Base-by-base conservation (phyloP, 2,113 vertebrate species). In the Malurus elegans region DNA sequence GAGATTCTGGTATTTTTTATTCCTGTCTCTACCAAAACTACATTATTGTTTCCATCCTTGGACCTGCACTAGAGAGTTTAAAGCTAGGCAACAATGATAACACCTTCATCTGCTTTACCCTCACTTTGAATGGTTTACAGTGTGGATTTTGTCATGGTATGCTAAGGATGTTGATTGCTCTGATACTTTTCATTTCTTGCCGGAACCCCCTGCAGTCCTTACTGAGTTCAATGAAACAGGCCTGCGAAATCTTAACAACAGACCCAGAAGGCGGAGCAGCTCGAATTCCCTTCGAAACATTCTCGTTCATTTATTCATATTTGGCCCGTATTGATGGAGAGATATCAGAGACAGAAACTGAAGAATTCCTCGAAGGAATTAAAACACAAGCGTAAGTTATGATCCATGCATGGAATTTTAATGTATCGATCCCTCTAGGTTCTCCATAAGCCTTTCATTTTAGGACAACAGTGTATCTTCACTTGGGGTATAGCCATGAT, bases 171-270 rank as follows among this genome's bases (percentile, higher is more conserved):
- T 73, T 93, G 29, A 2, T 51, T 44, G 44, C 47, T 92, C 62
- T 95, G 51, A 92, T 38, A 23, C n/a, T 34, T 38, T 50, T 88
- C 9, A 4, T 88, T 79, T 92, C 38, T 79, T 92, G 53, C 5
- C 2, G 44, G 23, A 60, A 32, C 20, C 17, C 34, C 9, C 23
- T 67, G 25, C 92, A 99, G 99, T 98, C 97, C 4, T 92, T 99
- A 25, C 83, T 92, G 65, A 97, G 96, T 6, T 98, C 99, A 9
- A 95, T 99, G 97, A 99, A 98, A 93, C 89, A 98, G 29, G 97
- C 98, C 34, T 99, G 99, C 0, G 98, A 99, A 97, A 98, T 99
- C 94, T 97, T 99, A 88, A 99, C 98, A 1, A 50, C 89, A 3
- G 98, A 99, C 48, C 98, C 98, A 8, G 98, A 98, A 51, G 99